These are phyloP conservation scores for Actenoides hombroni DNA, from an alignment of 2,113 vertebrate species.

Conservation along the genomic window DNA sequence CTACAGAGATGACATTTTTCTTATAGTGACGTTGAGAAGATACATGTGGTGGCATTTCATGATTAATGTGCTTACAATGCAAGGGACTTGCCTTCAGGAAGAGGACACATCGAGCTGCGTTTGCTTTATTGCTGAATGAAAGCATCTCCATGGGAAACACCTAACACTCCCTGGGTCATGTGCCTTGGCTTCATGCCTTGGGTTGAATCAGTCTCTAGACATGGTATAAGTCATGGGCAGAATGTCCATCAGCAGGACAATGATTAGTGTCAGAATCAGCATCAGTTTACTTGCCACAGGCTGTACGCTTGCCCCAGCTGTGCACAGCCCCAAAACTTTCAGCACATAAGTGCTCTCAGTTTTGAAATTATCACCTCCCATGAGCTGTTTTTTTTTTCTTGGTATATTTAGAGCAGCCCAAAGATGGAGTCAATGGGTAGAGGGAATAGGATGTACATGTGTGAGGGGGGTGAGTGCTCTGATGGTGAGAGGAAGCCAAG, in stretches of 20 bases:
- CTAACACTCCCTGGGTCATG: neutral
- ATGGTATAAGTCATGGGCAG: neutral
- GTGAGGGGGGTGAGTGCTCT: neutral
- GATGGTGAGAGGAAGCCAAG: neutral
- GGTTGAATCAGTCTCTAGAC: neutral
- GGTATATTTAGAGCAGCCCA: neutral
- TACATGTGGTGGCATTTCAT: neutral
- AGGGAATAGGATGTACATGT: fast-evolving
- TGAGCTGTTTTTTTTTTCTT: neutral
- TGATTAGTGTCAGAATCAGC: neutral
- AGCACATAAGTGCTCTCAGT: neutral
- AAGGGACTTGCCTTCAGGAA: conserved; percentile 21
- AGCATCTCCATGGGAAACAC: conserved; percentile 17
- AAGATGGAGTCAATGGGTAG: neutral
- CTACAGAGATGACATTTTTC: neutral
- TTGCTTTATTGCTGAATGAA: neutral
- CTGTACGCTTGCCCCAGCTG: neutral
- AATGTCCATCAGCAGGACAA: neutral
- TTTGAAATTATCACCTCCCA: neutral
- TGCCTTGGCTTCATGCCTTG: neutral
- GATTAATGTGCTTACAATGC: neutral
- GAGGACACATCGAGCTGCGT: neutral
- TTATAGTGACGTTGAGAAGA: neutral
- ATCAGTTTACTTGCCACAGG: neutral
- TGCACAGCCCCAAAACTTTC: neutral